Evolutionary conservation across 2,888 invertebrate genomes (phyloP).

Genomic region (Villa cingulata): DNA sequence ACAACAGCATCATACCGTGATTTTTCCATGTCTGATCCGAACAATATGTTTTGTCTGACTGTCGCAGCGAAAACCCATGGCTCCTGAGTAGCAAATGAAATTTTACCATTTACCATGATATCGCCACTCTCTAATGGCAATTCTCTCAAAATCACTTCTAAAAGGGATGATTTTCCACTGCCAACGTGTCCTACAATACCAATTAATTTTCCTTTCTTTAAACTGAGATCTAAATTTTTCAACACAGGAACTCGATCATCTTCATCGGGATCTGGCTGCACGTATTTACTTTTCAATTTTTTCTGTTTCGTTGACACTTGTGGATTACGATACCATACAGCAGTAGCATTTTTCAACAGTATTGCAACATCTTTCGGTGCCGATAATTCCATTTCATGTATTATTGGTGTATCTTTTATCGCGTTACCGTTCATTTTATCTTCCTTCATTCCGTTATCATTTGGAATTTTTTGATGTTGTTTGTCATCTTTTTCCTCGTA

Average conservation of each 20-base stretch:
- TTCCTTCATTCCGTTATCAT: conserved; percentile 6
- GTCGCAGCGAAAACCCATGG: conserved; percentile 71
- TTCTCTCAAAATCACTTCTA: conserved; percentile 60
- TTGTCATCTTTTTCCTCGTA: conserved; percentile 27
- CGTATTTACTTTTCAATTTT: neutral
- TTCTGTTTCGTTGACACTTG: neutral
- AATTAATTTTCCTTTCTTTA: conserved; percentile 46
- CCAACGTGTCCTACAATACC: conserved; percentile 66
- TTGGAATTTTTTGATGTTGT: conserved; percentile 1
- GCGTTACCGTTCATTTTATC: conserved; percentile 5
- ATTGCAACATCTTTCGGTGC: conserved; percentile 17
- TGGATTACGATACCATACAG: conserved; percentile 33
- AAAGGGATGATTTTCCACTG: conserved; percentile 55
- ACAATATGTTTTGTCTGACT: conserved; percentile 74
- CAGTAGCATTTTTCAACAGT: conserved; percentile 27
- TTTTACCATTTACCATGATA: conserved; percentile 46
- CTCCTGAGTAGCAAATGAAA: conserved; percentile 71
- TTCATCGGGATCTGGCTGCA: conserved; percentile 3
- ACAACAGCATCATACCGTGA: conserved; percentile 32
- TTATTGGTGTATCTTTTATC: neutral
- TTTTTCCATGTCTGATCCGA: conserved; percentile 42
- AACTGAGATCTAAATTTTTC: conserved; percentile 39
- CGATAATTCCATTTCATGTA: conserved; percentile 3
- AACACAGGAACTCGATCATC: conserved; percentile 29
- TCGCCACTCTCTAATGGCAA: conserved; percentile 41